Evolutionary conservation across 2,888 invertebrate genomes (phyloP), one percentile per base, ranked within the genome.

Genomic region (Sinohyriopsis cumingii): DNA sequence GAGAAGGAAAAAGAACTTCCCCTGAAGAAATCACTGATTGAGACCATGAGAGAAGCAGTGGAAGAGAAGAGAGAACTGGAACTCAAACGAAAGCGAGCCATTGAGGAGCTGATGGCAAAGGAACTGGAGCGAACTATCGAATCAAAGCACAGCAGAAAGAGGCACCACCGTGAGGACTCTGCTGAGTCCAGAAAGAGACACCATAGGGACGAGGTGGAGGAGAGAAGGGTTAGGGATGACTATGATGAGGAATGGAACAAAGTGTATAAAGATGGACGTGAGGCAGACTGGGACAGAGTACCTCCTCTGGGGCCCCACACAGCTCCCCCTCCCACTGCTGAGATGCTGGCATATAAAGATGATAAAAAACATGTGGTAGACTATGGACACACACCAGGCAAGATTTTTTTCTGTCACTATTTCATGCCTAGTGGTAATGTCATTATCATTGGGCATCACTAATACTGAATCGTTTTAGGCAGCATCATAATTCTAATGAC

Each of bases 61-160:
- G 82, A 79, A 57, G 63, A 78, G 63, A 80, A 79, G 63, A 55
- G 72, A 57, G 76, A 77, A 55, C 77, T 75, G 54, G 77, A 77
- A 60, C 76, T 77, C 53, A 73, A 76, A 59, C 75, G 76, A 63
- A 81, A 81, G 64, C 76, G 76, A 55, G 79, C 79, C 19, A 81
- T 81, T 59, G 82, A 82, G 60, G 82, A 82, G 63, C 68, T 82
- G 73, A 82, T 82, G 82, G 79, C 82, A 20, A 64, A 77, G 53
- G 82, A 82, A 55, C 71, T 82, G 20, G 82, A 82, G 64, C 74
- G 78, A 61, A 74, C 80, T 45, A 79, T 82, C 7, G 76, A 73
- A 3, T 64, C 69, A 7, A 67, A 57, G 62, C 62, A 69, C 20
- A 65, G 66, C 18, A 56, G 63, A 60, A 64, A 71, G 7, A 76